Evolutionary conservation across 2,888 invertebrate species (phyloP).

Genomic region (Seladonia tumulorum): DNA sequence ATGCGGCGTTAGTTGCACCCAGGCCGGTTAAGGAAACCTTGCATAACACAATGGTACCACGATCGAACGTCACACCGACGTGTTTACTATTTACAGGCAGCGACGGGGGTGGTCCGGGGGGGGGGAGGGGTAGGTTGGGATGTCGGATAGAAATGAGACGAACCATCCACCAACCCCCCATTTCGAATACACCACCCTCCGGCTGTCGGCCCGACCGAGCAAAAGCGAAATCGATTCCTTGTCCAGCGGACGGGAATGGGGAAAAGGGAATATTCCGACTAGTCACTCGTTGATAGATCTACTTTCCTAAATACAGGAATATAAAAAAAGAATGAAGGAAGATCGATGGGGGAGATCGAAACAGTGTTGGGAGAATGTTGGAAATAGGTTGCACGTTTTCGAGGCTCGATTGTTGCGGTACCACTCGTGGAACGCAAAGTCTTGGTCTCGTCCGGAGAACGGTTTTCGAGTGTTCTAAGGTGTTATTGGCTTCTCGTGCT

Average conservation of each 20-base stretch:
- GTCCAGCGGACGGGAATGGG: not conserved
- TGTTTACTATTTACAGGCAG: constrained; percentile 50
- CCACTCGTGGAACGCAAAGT: not conserved
- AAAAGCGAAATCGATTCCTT: constrained; percentile 34
- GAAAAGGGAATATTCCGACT: not conserved
- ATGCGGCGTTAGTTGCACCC: constrained; percentile 82
- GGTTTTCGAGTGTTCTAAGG: not conserved
- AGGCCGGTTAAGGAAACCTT: constrained; percentile 74
- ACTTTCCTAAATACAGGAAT: not conserved
- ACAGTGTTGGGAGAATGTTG: not conserved
- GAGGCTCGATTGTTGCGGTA: not conserved
- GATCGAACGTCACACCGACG: constrained; percentile 57
- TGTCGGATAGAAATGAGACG: not conserved
- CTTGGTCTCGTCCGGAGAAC: not conserved
- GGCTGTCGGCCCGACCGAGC: constrained; percentile 7
- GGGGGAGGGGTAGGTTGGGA: not conserved
- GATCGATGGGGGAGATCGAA: not conserved
- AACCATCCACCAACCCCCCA: constrained; percentile 12
- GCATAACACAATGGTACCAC: constrained; percentile 56
- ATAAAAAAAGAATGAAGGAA: not conserved
- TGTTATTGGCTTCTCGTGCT: not conserved
- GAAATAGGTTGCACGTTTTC: not conserved
- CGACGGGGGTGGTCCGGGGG: not conserved
- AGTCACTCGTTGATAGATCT: not conserved
- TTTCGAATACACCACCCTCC: not conserved